Conservation (phyloP, 2,888 invertebrate genomes). For the Scrobipalpa costella region DNA sequence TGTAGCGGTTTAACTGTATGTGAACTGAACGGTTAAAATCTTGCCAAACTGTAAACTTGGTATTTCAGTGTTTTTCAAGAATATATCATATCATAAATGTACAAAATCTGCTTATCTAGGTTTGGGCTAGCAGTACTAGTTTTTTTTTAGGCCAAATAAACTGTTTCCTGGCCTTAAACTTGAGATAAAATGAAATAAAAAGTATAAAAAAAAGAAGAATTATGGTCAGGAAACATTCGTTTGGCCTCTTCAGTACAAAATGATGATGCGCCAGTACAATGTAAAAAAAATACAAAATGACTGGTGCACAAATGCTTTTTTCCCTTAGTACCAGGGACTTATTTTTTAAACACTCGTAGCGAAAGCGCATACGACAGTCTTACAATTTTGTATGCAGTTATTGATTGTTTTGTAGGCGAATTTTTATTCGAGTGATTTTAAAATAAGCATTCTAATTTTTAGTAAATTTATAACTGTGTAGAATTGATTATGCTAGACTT, state of each 20-base stretch:
- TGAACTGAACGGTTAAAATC: neutral
- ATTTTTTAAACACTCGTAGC: too few species aligned
- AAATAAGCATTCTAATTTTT: too few species aligned
- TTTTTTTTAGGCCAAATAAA: neutral
- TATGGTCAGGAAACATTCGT: neutral
- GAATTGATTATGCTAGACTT: slow-evolving; percentile 1
- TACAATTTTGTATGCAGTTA: too few species aligned
- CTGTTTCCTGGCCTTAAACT: neutral
- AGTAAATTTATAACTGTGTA: neutral
- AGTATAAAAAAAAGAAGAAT: neutral
- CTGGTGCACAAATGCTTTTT: neutral
- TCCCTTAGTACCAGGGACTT: neutral
- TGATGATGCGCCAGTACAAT: too few species aligned
- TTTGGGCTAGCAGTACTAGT: too few species aligned
- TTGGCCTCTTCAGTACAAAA: neutral
- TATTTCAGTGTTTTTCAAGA: neutral
- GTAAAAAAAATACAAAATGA: neutral
- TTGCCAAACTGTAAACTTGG: slow-evolving; percentile 1
- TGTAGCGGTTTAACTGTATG: neutral
- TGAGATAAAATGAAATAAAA: neutral
- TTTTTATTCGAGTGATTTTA: too few species aligned
- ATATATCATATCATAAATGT: slow-evolving; percentile 17
- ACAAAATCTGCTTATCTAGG: neutral
- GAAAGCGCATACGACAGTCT: too few species aligned
- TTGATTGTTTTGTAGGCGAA: too few species aligned